phyloP scores from a whole-genome alignment of 2,888 invertebrate genomes.

The Rugalucina vietnamica region DNA sequence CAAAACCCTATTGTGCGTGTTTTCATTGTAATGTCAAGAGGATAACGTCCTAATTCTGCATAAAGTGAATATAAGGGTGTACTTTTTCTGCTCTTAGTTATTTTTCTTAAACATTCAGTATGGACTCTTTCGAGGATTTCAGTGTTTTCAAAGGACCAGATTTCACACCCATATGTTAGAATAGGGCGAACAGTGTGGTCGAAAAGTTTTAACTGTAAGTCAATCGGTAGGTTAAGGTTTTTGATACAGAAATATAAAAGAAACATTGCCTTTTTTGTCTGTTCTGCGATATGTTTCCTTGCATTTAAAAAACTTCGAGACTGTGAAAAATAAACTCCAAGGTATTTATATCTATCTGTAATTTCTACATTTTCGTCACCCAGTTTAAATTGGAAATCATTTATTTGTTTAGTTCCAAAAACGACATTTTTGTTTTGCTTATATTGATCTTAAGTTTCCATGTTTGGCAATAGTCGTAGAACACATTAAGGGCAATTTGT shows the following conservation, averaged over 20 bases:
- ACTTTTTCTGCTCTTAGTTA: not conserved
- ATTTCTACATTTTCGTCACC: not conserved
- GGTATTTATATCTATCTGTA: not conserved
- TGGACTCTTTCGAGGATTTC: constrained; percentile 2
- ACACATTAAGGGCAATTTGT: constrained; percentile 17
- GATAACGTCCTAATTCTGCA: not conserved
- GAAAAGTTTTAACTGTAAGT: constrained; percentile 18
- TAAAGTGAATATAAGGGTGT: not conserved
- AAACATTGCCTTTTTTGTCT: constrained; percentile 24
- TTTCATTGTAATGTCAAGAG: not conserved
- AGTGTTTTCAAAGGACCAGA: constrained; percentile 14
- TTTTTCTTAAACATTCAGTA: not conserved
- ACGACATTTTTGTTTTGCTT: constrained; percentile 41
- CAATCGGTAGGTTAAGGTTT: constrained; percentile 6
- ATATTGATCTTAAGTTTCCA: constrained; percentile 39
- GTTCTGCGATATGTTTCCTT: not conserved
- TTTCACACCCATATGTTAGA: constrained; percentile 19
- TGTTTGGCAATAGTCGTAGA: constrained; percentile 24
- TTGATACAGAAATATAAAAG: not conserved
- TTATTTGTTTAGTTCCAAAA: constrained; percentile 25
- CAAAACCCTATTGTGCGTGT: not conserved
- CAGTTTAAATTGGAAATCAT: not conserved
- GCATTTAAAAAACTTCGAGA: constrained; percentile 19
- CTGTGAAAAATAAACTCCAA: constrained; percentile 10
- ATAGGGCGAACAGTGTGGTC: constrained; percentile 2